Conservation (phyloP, 1,140 invertebrate species). For the Carcinoscorpius rotundicauda region DNA sequence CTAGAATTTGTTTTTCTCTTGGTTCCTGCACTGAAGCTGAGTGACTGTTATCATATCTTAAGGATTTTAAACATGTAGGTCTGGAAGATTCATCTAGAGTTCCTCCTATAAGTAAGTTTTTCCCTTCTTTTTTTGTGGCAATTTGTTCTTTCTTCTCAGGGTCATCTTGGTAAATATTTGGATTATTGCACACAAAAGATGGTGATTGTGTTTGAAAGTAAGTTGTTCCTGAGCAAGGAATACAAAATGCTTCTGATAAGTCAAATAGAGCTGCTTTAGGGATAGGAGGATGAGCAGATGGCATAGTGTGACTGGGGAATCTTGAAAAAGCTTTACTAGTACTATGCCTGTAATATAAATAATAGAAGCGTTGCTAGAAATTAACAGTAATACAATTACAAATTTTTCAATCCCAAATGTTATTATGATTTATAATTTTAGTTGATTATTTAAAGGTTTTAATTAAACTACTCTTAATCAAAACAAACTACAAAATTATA, state of each 20-base stretch:
- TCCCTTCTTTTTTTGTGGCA: not conserved
- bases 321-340: constrained; percentile 86
- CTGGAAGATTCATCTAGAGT: constrained; percentile 66
- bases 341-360: constrained; percentile 51
- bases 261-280: not conserved
- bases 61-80: constrained; percentile 52
- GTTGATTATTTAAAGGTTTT: too few species aligned
- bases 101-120: constrained; percentile 64
- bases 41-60: constrained; percentile 53
- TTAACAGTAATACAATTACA: too few species aligned
- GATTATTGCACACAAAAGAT: not conserved
- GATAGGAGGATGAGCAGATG: constrained; percentile 22
- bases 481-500: too few species aligned
- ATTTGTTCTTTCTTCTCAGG: not conserved
- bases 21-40: too few species aligned
- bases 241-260: not conserved
- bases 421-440: too few species aligned
- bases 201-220: not conserved
- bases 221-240: too few species aligned
- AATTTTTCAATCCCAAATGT: too few species aligned
- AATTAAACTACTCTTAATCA: too few species aligned
- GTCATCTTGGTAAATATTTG: not conserved
- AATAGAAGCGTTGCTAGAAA: constrained; percentile 5
- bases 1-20: too few species aligned
- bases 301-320: constrained; percentile 69